A percentile compares a stretch with the other conserved stretches of the same genome.
Conservation (phyloP, 2,888 invertebrate species). For the Lasioglossum oenotherae region DNA sequence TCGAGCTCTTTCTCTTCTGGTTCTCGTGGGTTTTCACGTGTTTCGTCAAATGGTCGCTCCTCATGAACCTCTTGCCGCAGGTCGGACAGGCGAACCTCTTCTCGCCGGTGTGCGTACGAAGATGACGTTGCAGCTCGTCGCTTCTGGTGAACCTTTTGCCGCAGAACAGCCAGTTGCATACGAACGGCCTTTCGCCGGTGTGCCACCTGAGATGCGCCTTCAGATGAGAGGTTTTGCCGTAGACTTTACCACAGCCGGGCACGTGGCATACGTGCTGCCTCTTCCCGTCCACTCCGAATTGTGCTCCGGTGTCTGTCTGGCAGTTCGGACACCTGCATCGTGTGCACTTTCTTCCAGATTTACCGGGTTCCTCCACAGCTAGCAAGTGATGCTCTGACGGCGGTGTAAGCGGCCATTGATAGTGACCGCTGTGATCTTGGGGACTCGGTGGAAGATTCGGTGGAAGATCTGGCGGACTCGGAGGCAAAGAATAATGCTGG, state of each 20-base stretch:
- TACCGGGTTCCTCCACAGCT: slow-evolving; percentile 62
- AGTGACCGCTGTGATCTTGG: slow-evolving; percentile 66
- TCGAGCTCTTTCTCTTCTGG: slow-evolving; percentile 85
- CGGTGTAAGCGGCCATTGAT: slow-evolving; percentile 77
- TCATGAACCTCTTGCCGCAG: slow-evolving; percentile 96
- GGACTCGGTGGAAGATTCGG: slow-evolving; percentile 71
- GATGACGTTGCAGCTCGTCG: slow-evolving; percentile 93
- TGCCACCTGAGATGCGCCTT: slow-evolving; percentile 97
- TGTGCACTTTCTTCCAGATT: slow-evolving; percentile 87
- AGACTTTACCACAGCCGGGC: slow-evolving; percentile 94
- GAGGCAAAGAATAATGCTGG: slow-evolving; percentile 76
- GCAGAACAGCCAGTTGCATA: slow-evolving; percentile 95
- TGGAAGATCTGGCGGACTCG: slow-evolving; percentile 75
- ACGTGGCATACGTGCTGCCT: slow-evolving; percentile 95
- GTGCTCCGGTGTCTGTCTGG: slow-evolving; percentile 90
- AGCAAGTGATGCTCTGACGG: slow-evolving; percentile 69
- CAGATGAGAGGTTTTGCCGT: slow-evolving; percentile 97
- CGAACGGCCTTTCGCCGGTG: slow-evolving; percentile 95
- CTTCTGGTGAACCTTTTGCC: slow-evolving; percentile 96
- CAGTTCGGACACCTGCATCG: slow-evolving; percentile 94
- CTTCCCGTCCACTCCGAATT: slow-evolving; percentile 91
- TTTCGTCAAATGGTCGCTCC: slow-evolving; percentile 97
- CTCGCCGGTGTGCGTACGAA: slow-evolving; percentile 95
- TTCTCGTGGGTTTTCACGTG: slow-evolving; percentile 95
- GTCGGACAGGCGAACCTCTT: slow-evolving; percentile 94